Evolutionary conservation across 1,140 invertebrate species (phyloP).

Genomic region (Hylaeus volcanicus): DNA sequence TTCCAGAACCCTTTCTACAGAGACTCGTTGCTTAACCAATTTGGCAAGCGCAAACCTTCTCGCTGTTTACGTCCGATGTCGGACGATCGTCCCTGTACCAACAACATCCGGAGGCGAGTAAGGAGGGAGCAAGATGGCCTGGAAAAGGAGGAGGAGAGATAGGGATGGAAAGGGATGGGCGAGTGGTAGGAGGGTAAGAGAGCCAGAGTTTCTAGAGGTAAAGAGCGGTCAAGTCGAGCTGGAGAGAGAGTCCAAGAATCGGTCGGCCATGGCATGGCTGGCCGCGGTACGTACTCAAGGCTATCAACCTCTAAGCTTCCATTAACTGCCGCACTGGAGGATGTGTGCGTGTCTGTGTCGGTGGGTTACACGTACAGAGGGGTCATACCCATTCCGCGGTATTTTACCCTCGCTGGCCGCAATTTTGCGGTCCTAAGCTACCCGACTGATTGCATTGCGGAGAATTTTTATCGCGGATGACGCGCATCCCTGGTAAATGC

Average conservation of each 20-base stretch:
- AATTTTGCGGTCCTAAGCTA: conserved; percentile 60
- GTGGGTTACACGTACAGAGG: conserved; percentile 24
- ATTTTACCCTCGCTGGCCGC: conserved; percentile 51
- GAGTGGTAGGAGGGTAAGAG: conserved; percentile 43
- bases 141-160: background rate
- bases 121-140: background rate
- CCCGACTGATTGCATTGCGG: conserved; percentile 54
- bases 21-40: conserved; percentile 13
- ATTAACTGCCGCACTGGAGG: conserved; percentile 48
- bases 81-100: background rate
- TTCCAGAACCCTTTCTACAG: background rate
- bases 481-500: background rate
- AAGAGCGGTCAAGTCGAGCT: conserved; percentile 34
- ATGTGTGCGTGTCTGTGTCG: conserved; percentile 6
- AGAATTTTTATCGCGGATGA: conserved; percentile 15
- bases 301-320: conserved; percentile 68
- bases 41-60: conserved; percentile 30
- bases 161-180: conserved; percentile 26
- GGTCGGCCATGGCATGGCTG: conserved; percentile 44
- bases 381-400: conserved; percentile 31
- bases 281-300: conserved; percentile 55
- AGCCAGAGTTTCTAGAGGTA: conserved; percentile 25
- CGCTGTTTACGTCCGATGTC: background rate
- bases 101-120: background rate
- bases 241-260: conserved; percentile 38